These are phyloP conservation scores for Homalodisca vitripennis DNA, from an alignment of 1,140 invertebrate species.

Conservation along the genomic window DNA sequence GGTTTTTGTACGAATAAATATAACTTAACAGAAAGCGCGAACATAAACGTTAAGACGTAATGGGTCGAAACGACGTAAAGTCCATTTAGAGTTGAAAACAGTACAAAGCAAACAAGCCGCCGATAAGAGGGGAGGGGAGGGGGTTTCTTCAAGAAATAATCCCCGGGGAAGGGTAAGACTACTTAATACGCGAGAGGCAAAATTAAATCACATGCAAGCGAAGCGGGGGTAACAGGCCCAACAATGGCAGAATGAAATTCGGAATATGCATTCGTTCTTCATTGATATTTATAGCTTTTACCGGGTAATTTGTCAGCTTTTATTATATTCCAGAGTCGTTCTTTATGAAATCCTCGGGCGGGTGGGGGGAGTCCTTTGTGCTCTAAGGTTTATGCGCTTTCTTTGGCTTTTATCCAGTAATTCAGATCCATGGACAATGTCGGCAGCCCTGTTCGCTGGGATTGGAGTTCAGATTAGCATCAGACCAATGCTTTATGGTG, in stretches of 20 bases:
- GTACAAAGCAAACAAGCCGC: constrained; percentile 4
- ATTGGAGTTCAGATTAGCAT: no score
- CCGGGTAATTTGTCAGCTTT: constrained; percentile 29
- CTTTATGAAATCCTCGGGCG: constrained; percentile 16
- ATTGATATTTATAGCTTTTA: constrained; percentile 32
- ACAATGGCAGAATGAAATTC: constrained; percentile 30
- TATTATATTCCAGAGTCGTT: constrained; percentile 24
- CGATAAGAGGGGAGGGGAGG: background rate
- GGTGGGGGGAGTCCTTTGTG: constrained; percentile 15
- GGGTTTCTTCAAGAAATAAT: constrained; percentile 9
- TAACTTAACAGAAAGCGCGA: no score
- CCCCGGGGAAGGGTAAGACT: constrained; percentile 17
- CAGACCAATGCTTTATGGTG: no score
- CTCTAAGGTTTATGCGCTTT: constrained; percentile 14
- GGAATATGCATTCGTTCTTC: constrained; percentile 28
- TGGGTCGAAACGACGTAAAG: constrained; percentile 18
- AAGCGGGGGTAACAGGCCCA: constrained; percentile 7
- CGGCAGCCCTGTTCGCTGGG: background rate
- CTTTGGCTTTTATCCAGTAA: constrained; percentile 16
- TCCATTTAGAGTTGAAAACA: constrained; percentile 13
- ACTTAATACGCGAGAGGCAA: constrained; percentile 27
- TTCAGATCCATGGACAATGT: constrained; percentile 11
- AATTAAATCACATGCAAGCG: constrained; percentile 23
- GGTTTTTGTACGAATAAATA: constrained; percentile 9
- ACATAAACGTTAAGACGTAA: constrained; percentile 19